phyloP scores from a whole-genome alignment of 2,113 vertebrate species.

The Epinephelus cyanopodus region DNA sequence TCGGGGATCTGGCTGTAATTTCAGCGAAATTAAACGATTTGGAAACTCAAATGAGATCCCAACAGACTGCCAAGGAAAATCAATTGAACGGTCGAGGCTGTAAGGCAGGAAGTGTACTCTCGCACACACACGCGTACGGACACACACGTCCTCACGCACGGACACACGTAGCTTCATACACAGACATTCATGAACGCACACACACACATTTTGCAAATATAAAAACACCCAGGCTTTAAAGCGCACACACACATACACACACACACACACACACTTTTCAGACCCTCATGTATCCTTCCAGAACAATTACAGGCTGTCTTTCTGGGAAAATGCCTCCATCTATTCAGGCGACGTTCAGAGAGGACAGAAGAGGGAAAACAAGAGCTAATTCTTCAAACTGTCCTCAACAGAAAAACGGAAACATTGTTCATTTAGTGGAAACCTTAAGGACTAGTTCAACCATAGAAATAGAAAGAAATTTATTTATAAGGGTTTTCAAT shows the following conservation, averaged over 20 bases:
- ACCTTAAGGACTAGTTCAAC: neutral
- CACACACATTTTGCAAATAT: neutral
- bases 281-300: neutral
- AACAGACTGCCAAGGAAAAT: conserved; percentile 57
- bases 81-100: conserved; percentile 37
- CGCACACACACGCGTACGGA: neutral
- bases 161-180: neutral
- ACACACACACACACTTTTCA: neutral
- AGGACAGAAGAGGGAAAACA: neutral
- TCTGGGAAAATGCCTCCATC: conserved; percentile 7
- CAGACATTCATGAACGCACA: neutral
- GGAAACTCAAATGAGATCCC: conserved; percentile 70
- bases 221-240: neutral
- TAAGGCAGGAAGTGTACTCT: conserved; percentile 21
- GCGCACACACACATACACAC: neutral
- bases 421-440: neutral
- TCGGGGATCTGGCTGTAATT: conserved; percentile 60
- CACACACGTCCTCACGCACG: neutral
- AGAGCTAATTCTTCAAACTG: neutral
- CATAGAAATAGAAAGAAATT: neutral
- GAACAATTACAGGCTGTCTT: conserved; percentile 24
- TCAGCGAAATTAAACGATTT: conserved; percentile 61
- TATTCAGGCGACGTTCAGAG: neutral
- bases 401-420: neutral
- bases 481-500: neutral